phyloP scores from a whole-genome alignment of 2,113 vertebrate species.

The Melanostigma gelatinosum region DNA sequence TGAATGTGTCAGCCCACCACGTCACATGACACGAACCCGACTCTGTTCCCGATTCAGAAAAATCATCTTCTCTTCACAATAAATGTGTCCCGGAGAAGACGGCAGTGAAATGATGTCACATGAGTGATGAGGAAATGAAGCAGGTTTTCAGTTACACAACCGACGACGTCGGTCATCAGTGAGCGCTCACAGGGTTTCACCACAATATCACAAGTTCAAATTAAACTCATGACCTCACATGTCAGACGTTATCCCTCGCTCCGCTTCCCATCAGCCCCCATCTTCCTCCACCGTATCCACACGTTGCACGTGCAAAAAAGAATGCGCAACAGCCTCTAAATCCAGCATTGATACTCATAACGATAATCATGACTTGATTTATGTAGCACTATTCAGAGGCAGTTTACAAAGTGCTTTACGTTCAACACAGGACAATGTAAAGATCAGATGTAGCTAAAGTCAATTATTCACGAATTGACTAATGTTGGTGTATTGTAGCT shows the following conservation, averaged over 20 bases:
- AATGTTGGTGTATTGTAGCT: not conserved
- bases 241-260: conserved; percentile 4
- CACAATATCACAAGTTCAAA: conserved; percentile 52
- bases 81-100: accelerated
- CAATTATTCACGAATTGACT: not conserved
- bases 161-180: not conserved
- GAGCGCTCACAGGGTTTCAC: conserved; percentile 45
- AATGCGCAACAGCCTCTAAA: not conserved
- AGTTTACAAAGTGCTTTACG: too few species aligned
- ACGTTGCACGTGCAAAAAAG: not conserved
- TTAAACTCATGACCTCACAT: conserved; percentile 39
- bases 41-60: not conserved
- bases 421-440: not conserved
- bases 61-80: too few species aligned
- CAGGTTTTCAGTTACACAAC: not conserved
- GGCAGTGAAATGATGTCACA: not conserved
- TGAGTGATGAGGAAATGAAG: not conserved
- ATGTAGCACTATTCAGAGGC: not conserved
- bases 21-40: conserved; percentile 8
- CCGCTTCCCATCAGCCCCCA: not conserved
- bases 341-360: too few species aligned
- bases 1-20: conserved; percentile 12
- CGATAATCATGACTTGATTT: not conserved
- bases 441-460: not conserved
- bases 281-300: not conserved